These are phyloP conservation scores for Lycophotia porphyrea DNA, from an alignment of 2,888 invertebrate species.

Conservation along the genomic window DNA sequence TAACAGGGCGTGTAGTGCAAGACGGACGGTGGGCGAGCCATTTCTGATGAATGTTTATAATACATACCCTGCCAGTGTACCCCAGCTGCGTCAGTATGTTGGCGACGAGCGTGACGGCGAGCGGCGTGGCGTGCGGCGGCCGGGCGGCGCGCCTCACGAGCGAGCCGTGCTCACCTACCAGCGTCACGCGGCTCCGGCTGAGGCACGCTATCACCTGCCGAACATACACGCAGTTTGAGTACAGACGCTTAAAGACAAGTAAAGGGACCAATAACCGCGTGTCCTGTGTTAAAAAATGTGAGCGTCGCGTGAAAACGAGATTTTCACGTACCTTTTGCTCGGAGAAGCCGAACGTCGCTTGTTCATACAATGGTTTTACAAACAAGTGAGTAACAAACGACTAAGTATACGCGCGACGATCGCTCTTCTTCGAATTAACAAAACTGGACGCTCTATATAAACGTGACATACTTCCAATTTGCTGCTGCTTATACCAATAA, in stretches of 20 bases:
- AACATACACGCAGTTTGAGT: background rate
- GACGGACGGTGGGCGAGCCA: background rate
- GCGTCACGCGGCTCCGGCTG: conserved; percentile 92
- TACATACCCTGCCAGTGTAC: conserved; percentile 92
- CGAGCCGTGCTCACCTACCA: conserved; percentile 92
- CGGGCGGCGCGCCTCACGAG: conserved; percentile 92
- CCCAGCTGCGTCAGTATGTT: conserved; percentile 93
- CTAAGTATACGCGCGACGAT: background rate
- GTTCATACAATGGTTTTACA: background rate
- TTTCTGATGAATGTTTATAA: background rate
- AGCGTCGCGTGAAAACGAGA: background rate
- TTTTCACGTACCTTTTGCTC: background rate
- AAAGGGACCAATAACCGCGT: background rate
- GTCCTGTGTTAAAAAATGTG: background rate
- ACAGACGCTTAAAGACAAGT: background rate
- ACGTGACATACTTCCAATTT: background rate
- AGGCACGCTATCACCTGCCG: conserved; percentile 93
- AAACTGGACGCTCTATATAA: background rate
- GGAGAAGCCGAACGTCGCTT: background rate
- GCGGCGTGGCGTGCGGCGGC: conserved; percentile 91
- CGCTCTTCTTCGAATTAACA: background rate
- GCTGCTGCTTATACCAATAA: background rate
- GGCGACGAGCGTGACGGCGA: conserved; percentile 92
- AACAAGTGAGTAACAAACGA: background rate
- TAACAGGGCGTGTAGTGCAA: background rate